A percentile compares a stretch with the other conserved stretches of the same genome.
Evolutionary conservation across 2,888 invertebrate genomes (phyloP).

Genomic region (Folsomia candida): DNA sequence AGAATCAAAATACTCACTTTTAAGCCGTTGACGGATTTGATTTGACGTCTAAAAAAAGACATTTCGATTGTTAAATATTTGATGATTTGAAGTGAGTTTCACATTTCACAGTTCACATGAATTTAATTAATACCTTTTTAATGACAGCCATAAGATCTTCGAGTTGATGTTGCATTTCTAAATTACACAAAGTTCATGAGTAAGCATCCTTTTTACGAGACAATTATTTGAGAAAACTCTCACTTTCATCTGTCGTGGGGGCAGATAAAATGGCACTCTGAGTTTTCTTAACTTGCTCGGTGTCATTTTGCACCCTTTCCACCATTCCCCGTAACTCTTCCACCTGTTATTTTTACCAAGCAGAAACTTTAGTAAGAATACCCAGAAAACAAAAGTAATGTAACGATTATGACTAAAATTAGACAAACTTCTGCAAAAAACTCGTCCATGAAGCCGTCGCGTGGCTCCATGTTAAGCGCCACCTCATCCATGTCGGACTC

Average conservation of each 20-base stretch:
- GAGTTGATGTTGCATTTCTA: constrained; percentile 99
- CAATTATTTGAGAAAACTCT: neutral
- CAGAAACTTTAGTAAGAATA: neutral
- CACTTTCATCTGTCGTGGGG: constrained; percentile 38
- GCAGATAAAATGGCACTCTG: constrained; percentile 41
- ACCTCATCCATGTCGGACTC: constrained; percentile 92
- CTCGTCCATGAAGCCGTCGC: constrained; percentile 96
- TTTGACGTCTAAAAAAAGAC: too few relatives aligned
- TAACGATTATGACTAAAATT: neutral
- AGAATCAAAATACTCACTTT: constrained; percentile 57
- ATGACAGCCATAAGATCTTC: constrained; percentile 99
- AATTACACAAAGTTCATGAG: neutral
- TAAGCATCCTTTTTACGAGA: neutral
- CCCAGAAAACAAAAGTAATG: neutral
- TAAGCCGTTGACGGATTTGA: constrained; percentile 76
- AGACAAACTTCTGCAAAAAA: constrained; percentile 92
- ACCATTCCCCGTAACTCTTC: constrained; percentile 40
- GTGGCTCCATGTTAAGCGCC: constrained; percentile 88
- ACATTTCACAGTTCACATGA: too few relatives aligned
- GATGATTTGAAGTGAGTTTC: too few relatives aligned
- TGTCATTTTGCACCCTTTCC: constrained; percentile 37
- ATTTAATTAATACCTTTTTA: too few relatives aligned
- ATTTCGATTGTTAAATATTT: too few relatives aligned
- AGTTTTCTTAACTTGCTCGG: constrained; percentile 39
- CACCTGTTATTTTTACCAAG: constrained; percentile 20